Percentiles rank a stretch among this genome's conserved stretches.
Conservation (phyloP, 2,113 vertebrate species). For the Argyrosomus japonicus region DNA sequence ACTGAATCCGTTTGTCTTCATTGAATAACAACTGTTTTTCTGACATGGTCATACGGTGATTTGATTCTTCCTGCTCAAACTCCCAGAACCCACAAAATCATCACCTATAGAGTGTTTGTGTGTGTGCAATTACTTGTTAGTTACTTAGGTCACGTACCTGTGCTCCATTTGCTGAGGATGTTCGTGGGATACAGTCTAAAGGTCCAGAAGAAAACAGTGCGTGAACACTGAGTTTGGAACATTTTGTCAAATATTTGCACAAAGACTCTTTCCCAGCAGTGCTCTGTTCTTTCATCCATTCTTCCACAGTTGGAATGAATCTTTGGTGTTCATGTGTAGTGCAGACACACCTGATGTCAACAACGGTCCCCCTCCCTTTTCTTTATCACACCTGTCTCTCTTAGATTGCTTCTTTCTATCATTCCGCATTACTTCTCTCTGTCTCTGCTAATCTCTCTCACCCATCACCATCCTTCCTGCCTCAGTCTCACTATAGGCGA, state of each 20-base stretch:
- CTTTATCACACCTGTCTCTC: constrained; percentile 32
- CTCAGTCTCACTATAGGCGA: constrained; percentile 13
- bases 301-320: neutral
- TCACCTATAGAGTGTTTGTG: neutral
- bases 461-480: constrained; percentile 54
- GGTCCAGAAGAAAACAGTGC: neutral
- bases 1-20: neutral
- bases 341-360: constrained; percentile 19
- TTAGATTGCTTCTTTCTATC: constrained; percentile 64
- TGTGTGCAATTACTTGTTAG: neutral
- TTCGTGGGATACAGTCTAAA: neutral
- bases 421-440: constrained; percentile 59
- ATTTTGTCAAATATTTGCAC: neutral
- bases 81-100: neutral
- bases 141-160: neutral
- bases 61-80: neutral
- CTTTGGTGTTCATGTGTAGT: neutral
- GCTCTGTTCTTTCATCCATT: neutral
- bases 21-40: neutral
- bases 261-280: too few relatives aligned
- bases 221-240: neutral
- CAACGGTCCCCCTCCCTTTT: constrained; percentile 14
- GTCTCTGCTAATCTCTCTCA: constrained; percentile 56
- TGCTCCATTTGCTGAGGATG: neutral
- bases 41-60: neutral